A percentile compares a stretch with the other conserved stretches of the same genome.
phyloP scores from a whole-genome alignment of 1,140 invertebrate species.

The Agrypnia vestita region DNA sequence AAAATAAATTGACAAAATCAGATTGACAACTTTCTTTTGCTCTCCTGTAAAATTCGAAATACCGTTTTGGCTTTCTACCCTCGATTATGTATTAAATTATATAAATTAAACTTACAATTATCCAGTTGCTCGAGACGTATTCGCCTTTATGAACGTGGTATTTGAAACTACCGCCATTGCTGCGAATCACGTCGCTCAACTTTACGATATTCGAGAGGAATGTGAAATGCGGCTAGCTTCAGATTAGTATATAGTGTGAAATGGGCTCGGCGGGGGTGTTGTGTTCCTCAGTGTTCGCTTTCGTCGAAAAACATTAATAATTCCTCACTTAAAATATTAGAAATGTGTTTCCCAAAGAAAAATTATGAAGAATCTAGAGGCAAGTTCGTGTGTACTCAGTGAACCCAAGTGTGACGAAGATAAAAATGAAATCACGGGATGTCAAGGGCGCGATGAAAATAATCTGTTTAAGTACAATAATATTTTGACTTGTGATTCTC shows the following conservation, averaged over 20 bases:
- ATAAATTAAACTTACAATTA: no score
- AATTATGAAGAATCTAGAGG: constrained; percentile 51
- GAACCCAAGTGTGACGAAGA: constrained; percentile 33
- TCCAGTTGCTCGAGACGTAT: no score
- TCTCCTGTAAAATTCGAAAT: no score
- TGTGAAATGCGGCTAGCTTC: constrained; percentile 18
- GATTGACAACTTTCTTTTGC: no score
- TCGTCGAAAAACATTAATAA: constrained; percentile 29
- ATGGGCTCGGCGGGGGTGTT: constrained; percentile 30
- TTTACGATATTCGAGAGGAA: neutral
- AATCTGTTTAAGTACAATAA: constrained; percentile 47
- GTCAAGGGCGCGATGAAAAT: constrained; percentile 52
- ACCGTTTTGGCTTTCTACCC: no score
- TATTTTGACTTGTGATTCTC: constrained; percentile 49
- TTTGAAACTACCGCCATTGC: neutral
- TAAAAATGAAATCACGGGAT: constrained; percentile 45
- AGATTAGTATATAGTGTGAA: constrained; percentile 32
- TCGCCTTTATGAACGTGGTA: no score
- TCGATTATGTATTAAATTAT: no score
- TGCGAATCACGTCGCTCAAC: constrained; percentile 17
- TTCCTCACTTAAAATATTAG: constrained; percentile 27
- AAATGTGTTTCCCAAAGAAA: constrained; percentile 38
- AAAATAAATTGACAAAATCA: no score
- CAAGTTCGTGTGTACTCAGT: constrained; percentile 32
- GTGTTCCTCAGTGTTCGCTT: constrained; percentile 20